Evolutionary conservation across 2,113 vertebrate species (phyloP).

Genomic region (Pteropus alecto): DNA sequence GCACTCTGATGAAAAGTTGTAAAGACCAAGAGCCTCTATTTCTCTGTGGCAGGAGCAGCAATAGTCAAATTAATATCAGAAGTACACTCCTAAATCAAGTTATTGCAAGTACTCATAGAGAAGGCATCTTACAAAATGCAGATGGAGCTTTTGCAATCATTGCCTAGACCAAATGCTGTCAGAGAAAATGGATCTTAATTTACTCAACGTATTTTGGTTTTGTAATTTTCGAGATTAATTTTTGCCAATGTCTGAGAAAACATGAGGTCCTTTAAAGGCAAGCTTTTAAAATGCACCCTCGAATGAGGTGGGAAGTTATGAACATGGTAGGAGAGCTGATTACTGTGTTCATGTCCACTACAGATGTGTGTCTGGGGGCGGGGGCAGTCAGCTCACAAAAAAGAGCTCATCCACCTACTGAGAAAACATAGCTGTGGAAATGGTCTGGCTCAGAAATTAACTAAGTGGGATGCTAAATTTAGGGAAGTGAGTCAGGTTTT

Average conservation of each 20-base stretch:
- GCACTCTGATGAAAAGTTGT: not conserved
- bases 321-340: not conserved
- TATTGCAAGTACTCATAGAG: not conserved
- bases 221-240: conserved; percentile 64
- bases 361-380: not conserved
- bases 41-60: not conserved
- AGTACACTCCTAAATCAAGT: conserved; percentile 38
- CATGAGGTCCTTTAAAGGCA: not conserved
- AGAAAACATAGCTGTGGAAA: not conserved
- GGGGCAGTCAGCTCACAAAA: not conserved
- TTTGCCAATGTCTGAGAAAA: conserved; percentile 29
- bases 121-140: conserved; percentile 29
- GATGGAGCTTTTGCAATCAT: not conserved
- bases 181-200: conserved; percentile 53
- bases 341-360: not conserved
- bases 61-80: conserved; percentile 16
- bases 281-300: not conserved
- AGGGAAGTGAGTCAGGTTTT: not conserved
- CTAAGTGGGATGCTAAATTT: not conserved
- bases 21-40: not conserved
- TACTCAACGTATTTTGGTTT: conserved; percentile 43
- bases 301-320: not conserved
- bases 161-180: conserved; percentile 27
- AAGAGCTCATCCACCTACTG: not conserved
- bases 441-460: not conserved